A percentile compares a stretch with the other conserved stretches of the same genome.
Evolutionary conservation across 2,797 vertebrate genomes (phyloP).

Genomic region (Melanotaenia trifasciata): DNA sequence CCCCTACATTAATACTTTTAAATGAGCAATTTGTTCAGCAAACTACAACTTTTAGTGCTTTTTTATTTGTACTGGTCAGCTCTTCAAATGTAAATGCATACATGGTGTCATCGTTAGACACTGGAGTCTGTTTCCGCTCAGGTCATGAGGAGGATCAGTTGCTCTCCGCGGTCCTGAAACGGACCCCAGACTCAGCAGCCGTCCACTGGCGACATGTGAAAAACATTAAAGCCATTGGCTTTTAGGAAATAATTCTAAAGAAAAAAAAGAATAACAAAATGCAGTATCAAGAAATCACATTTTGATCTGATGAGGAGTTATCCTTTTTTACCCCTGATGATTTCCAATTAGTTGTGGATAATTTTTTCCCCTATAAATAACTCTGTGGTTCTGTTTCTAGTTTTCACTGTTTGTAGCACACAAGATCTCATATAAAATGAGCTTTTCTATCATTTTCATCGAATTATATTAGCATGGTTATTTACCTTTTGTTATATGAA

Average conservation of each 20-base stretch:
- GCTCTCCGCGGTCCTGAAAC: constrained; percentile 81
- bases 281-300: background rate
- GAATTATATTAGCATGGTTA: background rate
- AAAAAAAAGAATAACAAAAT: too few species aligned
- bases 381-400: background rate
- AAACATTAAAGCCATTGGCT: background rate
- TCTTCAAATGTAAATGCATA: background rate
- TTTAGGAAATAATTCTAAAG: background rate
- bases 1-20: background rate
- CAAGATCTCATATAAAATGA: background rate
- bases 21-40: background rate
- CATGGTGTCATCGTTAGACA: background rate
- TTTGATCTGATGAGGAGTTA: background rate
- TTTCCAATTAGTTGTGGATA: background rate
- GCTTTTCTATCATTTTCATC: background rate
- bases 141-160: constrained; percentile 33
- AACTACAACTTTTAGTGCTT: background rate
- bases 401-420: constrained; percentile 3
- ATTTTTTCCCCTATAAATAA: too few species aligned
- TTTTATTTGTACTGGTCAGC: background rate
- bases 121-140: background rate
- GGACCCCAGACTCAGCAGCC: constrained; percentile 31
- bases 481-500: background rate
- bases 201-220: background rate
- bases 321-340: background rate